Conservation (phyloP, 2,888 invertebrate genomes). For the Fragum sueziense region DNA sequence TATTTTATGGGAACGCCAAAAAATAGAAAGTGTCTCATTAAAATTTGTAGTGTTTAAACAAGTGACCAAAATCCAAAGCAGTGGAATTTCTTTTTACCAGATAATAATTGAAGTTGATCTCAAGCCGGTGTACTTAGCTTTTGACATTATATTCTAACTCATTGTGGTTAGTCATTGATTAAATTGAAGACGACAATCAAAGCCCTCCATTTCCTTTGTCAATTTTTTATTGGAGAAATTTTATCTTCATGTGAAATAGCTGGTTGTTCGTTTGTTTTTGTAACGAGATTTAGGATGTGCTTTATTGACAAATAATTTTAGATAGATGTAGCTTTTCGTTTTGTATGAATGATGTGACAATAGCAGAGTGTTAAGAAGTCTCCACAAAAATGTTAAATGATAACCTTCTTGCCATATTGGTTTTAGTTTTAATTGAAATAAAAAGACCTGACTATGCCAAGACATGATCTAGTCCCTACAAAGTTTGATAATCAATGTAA, state of each 20-base stretch:
- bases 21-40: slow-evolving; percentile 47
- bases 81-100: background rate
- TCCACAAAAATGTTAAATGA: too few relatives aligned
- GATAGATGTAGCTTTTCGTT: too few relatives aligned
- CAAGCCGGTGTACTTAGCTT: background rate
- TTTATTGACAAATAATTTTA: too few relatives aligned
- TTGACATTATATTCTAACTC: slow-evolving; percentile 15
- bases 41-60: slow-evolving; percentile 28
- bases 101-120: slow-evolving; percentile 11
- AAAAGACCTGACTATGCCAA: too few relatives aligned
- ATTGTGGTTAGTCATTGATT: slow-evolving; percentile 19
- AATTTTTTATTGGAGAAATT: slow-evolving; percentile 1
- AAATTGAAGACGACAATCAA: slow-evolving; percentile 25
- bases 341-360: too few relatives aligned
- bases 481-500: too few relatives aligned
- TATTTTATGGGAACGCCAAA: slow-evolving; percentile 25
- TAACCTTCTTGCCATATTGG: too few relatives aligned
- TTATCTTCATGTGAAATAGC: slow-evolving; percentile 11
- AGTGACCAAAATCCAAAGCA: slow-evolving; percentile 10
- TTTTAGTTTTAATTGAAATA: too few relatives aligned
- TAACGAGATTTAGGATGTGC: background rate
- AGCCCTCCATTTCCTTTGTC: background rate
- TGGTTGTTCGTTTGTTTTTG: background rate
- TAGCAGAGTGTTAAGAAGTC: too few relatives aligned
- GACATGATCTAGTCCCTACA: too few relatives aligned